A percentile compares a stretch with the other conserved stretches of the same genome.
These are phyloP conservation scores for Gulo gulo DNA, from an alignment of 2,113 vertebrate species.

Conservation along the genomic window DNA sequence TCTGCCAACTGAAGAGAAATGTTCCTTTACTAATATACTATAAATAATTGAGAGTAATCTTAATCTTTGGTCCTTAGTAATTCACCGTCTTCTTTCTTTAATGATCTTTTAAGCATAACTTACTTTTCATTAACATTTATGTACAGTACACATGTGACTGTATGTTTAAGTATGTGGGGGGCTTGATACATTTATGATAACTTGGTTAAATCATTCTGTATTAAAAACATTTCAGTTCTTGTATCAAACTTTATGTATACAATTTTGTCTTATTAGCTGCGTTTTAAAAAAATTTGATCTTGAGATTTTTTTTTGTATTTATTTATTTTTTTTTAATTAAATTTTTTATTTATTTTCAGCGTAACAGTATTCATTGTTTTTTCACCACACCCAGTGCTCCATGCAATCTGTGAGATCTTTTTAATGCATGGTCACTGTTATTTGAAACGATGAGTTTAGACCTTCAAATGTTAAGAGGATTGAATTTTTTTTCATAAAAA, in stretches of 20 bases:
- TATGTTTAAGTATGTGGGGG: not conserved
- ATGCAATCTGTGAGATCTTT: conserved; percentile 35
- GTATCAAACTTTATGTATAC: not conserved
- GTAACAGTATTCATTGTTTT: too few species aligned
- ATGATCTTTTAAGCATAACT: not conserved
- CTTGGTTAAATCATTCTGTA: not conserved
- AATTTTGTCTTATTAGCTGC: not conserved
- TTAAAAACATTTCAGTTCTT: conserved; percentile 34
- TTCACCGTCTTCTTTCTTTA: not conserved
- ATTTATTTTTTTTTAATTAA: too few species aligned
- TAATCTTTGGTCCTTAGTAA: not conserved
- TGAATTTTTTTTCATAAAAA: not conserved
- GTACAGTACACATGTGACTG: not conserved
- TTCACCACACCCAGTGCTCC: too few species aligned
- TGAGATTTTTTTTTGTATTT: conserved; percentile 40
- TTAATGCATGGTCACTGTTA: not conserved
- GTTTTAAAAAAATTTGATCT: not conserved
- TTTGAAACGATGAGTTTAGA: conserved; percentile 23
- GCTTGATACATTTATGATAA: not conserved
- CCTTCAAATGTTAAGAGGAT: not conserved
- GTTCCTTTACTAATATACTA: not conserved
- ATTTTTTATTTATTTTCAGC: too few species aligned
- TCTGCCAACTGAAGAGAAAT: not conserved
- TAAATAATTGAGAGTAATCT: conserved; percentile 7
- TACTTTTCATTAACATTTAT: not conserved